Percentiles rank a stretch among this genome's conserved stretches.
Evolutionary conservation across 2,113 vertebrate genomes (phyloP).

Genomic region (Motacilla alba): DNA sequence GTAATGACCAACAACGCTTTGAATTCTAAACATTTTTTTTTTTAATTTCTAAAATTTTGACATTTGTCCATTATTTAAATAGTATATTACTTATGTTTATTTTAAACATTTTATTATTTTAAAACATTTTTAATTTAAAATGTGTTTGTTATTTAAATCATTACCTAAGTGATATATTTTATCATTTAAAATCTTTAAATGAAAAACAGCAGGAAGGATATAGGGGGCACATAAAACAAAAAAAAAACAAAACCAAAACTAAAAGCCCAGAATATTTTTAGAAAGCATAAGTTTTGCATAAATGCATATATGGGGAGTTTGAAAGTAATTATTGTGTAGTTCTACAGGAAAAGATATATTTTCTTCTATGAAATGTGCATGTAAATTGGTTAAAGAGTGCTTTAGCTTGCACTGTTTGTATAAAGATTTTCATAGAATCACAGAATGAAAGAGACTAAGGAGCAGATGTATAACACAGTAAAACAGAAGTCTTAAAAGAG

Average conservation of each 20-base stretch:
- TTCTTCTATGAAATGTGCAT: not conserved
- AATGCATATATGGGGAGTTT: not conserved
- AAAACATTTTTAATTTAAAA: too few relatives aligned
- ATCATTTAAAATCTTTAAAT: not conserved
- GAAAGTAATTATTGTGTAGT: not conserved
- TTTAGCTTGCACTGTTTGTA: not conserved
- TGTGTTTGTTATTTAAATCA: too few relatives aligned
- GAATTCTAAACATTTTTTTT: not conserved
- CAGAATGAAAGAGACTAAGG: not conserved
- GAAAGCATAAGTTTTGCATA: not conserved
- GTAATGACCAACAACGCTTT: not conserved
- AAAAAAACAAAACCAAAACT: too few relatives aligned
- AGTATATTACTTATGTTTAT: too few relatives aligned
- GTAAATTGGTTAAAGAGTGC: not conserved
- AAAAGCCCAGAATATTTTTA: not conserved
- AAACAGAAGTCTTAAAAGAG: not conserved
- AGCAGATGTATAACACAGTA: not conserved
- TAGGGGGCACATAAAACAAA: accelerated
- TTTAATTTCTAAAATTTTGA: not conserved
- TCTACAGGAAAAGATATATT: not conserved
- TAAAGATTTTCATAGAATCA: not conserved
- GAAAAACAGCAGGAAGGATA: not conserved
- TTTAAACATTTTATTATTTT: too few relatives aligned
- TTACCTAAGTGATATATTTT: too few relatives aligned
- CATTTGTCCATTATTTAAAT: not conserved